Base-by-base conservation (phyloP, 2,888 invertebrate species). In the Tribolium freemani region DNA sequence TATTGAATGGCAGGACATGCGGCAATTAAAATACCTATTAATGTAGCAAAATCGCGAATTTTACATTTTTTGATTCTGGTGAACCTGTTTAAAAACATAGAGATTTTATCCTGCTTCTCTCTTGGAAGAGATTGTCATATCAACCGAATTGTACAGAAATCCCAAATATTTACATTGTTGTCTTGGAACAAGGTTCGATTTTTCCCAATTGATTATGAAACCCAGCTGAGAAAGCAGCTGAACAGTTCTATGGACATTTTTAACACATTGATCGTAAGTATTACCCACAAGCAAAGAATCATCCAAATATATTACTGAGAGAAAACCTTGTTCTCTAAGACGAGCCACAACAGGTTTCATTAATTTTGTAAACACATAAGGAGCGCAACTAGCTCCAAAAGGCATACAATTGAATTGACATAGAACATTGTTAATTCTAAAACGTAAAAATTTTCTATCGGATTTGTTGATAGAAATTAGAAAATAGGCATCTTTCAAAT, bases 1-100 rank as follows among this genome's bases (percentile, higher is more conserved):
- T 77, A 77, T 11, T 60, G 66, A 9, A 77, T 57, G n/a, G 74
- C 77, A 11, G 75, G 70, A 61, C 73, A 78, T 38, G 48, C 57
- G 8, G 77, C 51, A 16, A 73, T 53, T 10, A 75, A 26, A 5
- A 16, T 26, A 6, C 73, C 73, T 9, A 72, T 21, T 5, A 73
- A 68, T 31, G 45, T 38, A 3, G 31, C 63, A 38, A 61, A 74
- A 16, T 44, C 50, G 26, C 72, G 13, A 69, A 75, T 74, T 44
- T 46, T 76, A 48, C 69, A 69, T 26, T 8, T 11, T 6, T n/a
- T 5, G 2, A 5, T 0, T 4, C 6, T 9, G 6, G 13, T 9
- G 9, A 48, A 20, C 3, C 26, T 11, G 2, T 21, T 38, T 13
- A 61, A 8, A n/a, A 48, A 10, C 11, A 8, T 48, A 8, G 11